Evolutionary conservation across 2,113 vertebrate species (phyloP), one percentile per base, ranked within the genome.

Genomic region (Neopipo cinnamomea): DNA sequence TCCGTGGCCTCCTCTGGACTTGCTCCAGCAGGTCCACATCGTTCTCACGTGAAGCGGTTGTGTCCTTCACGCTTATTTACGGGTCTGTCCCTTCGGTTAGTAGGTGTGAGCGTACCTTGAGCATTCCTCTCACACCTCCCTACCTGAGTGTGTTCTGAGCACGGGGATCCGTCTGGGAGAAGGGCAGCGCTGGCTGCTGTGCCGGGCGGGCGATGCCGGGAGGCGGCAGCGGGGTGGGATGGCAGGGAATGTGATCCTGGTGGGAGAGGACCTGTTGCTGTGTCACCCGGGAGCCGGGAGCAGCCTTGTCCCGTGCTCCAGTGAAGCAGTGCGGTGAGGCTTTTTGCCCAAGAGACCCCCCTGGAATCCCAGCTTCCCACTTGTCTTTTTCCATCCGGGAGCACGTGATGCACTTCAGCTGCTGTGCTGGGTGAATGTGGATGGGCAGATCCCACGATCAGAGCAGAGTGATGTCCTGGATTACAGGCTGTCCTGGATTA

Each of bases 191-290:
- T 50, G 68, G 27, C 39, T 37, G 42, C n/a, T 8, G 50, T 11
- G 30, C 72, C 11, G 20, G 1, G 21, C 13, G 41, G 70, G 78
- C 65, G 39, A 11, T 75, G 79, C 74, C n/a, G 2, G 5, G 41
- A 28, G 86, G 73, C 73, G 71, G 61, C n/a, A 19, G 37, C 20
- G 62, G 67, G 31, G 37, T 28, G 58, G 71, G 31, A 11, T 19
- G 58, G 59, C 11, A 3, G 37, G 83, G 63, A 85, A 52, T 70
- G 74, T 17, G 52, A 71, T 67, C 52, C 79, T 53, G n/a, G 22
- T 0, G 0, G 56, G 42, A 82, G 41, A 67, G 78, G 28, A 50
- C 0, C 1, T 0, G 0, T 23, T 44, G 28, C 71, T 47, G 37
- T 39, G 22, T 46, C 71, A 31, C 2, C 0, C 68, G 49, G 47